Evolutionary conservation across 2,797 vertebrate species (phyloP).

Genomic region (Halcyon leucocephala): DNA sequence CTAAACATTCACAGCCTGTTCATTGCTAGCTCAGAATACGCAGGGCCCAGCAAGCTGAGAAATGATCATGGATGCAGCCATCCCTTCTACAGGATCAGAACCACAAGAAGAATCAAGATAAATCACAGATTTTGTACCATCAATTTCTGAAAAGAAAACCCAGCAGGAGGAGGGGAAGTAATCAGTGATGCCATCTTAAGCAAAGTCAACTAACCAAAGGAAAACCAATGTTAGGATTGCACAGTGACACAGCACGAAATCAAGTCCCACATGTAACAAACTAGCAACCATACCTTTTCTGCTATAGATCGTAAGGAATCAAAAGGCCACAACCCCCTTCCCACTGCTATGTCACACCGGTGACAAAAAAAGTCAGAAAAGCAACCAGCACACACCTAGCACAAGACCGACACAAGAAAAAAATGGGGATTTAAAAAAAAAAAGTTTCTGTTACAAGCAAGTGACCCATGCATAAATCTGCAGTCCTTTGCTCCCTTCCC

Average conservation of each 20-base stretch:
- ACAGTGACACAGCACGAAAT: fast-evolving
- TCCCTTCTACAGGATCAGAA: neutral
- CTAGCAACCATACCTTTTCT: neutral
- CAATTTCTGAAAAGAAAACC: neutral
- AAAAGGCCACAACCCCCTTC: neutral
- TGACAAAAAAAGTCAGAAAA: neutral
- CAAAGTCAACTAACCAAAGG: neutral
- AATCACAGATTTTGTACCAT: neutral
- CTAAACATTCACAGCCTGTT: fast-evolving
- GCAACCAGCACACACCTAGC: fast-evolving
- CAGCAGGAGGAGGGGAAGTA: neutral
- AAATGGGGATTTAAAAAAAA: neutral
- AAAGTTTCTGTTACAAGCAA: neutral
- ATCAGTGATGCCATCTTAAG: fast-evolving
- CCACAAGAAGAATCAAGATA: neutral
- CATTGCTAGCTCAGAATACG: neutral
- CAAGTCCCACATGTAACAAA: neutral
- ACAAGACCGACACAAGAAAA: neutral
- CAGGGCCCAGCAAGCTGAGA: neutral
- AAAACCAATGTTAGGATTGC: neutral
- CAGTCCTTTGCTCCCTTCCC: neutral
- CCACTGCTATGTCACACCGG: neutral
- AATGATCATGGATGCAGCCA: fast-evolving
- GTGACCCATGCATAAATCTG: neutral
- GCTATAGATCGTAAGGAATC: neutral